phyloP scores from a whole-genome alignment of 2,888 invertebrate species.

The Drosophila demipolita region DNA sequence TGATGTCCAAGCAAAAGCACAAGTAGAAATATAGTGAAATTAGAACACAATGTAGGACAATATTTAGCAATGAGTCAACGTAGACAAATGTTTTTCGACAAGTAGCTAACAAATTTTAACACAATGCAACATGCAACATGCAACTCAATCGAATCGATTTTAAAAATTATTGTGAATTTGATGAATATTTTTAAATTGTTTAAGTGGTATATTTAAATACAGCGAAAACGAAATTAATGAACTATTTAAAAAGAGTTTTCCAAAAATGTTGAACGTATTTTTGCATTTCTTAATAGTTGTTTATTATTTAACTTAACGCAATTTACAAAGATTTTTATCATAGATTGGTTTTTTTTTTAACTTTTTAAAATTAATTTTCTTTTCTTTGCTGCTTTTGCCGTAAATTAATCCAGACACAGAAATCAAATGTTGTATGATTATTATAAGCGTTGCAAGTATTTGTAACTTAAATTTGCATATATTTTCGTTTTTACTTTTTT shows the following conservation, averaged over 20 bases:
- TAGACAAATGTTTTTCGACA: constrained; percentile 46
- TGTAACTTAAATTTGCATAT: constrained; percentile 9
- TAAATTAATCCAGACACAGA: constrained; percentile 38
- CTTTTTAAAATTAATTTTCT: constrained; percentile 48
- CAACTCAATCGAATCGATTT: constrained; percentile 6
- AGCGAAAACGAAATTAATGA: neutral
- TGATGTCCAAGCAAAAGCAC: constrained; percentile 69
- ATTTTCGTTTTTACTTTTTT: constrained; percentile 16
- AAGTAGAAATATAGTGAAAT: constrained; percentile 49
- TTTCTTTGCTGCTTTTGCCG: constrained; percentile 24
- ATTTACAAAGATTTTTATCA: constrained; percentile 74
- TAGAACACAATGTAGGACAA: constrained; percentile 30
- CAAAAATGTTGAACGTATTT: neutral
- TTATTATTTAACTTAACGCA: constrained; percentile 78
- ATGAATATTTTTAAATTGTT: neutral
- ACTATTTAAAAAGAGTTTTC: neutral
- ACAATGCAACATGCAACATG: constrained; percentile 8
- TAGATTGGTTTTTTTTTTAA: constrained; percentile 42
- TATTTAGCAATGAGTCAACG: constrained; percentile 21
- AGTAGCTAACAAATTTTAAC: constrained; percentile 13
- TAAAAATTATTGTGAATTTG: neutral
- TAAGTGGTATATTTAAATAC: neutral
- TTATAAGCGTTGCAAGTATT: constrained; percentile 26
- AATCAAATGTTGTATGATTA: constrained; percentile 20
- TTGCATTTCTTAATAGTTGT: constrained; percentile 58